Percentiles rank a stretch among this genome's conserved stretches.
Evolutionary conservation across 2,888 invertebrate species (phyloP).

Genomic region (Macroteleia sp.): DNA sequence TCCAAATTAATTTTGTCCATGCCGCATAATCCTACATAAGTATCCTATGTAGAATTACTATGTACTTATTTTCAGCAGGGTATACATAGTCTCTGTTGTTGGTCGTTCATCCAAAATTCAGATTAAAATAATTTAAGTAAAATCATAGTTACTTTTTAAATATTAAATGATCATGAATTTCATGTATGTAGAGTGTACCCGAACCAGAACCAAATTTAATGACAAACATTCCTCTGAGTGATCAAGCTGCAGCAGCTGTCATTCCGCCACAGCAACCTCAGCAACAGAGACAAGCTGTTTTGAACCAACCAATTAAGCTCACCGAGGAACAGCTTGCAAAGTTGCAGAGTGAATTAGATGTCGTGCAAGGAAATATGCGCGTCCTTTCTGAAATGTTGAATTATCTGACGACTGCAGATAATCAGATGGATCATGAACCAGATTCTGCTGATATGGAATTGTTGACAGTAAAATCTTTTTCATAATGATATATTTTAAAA

Average conservation of each 20-base stretch:
- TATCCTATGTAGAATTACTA: too few relatives aligned
- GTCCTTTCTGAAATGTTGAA: constrained; percentile 98
- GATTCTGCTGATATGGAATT: constrained; percentile 94
- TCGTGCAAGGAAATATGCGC: constrained; percentile 96
- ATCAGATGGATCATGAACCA: constrained; percentile 87
- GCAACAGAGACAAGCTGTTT: constrained; percentile 76
- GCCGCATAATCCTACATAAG: too few relatives aligned
- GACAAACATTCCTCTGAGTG: constrained; percentile 62
- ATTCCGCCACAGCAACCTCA: constrained; percentile 73
- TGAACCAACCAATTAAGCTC: constrained; percentile 84
- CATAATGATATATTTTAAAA: too few relatives aligned
- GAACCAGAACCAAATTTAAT: constrained; percentile 73
- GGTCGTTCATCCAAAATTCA: too few relatives aligned
- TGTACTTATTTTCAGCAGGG: too few relatives aligned
- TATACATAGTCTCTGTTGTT: too few relatives aligned
- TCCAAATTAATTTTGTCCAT: too few relatives aligned
- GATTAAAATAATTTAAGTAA: constrained; percentile 64
- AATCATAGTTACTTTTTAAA: background rate
- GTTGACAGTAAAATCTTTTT: constrained; percentile 91
- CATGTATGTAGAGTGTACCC: constrained; percentile 81
- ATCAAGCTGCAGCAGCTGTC: constrained; percentile 64
- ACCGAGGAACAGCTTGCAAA: constrained; percentile 94
- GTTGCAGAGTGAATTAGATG: constrained; percentile 94
- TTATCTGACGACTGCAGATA: constrained; percentile 89
- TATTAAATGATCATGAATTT: background rate